Conservation (phyloP, 2,113 vertebrate species). For the Oreochromis spilurus region DNA sequence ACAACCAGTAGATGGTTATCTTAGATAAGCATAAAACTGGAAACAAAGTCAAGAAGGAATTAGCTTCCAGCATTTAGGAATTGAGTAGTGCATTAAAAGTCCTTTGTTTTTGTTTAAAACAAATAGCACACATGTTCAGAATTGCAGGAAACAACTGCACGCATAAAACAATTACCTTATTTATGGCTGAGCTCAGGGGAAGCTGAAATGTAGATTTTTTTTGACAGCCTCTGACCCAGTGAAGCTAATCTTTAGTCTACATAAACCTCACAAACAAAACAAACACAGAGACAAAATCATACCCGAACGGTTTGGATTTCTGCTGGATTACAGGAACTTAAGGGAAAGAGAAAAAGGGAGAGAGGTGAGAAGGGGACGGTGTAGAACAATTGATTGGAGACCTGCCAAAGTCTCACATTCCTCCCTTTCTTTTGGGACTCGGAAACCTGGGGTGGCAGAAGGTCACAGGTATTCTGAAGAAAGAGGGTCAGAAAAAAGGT, state of each 20-base stretch:
- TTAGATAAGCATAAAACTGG: not conserved
- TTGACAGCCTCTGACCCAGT: not conserved
- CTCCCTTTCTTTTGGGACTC: slow-evolving; percentile 49
- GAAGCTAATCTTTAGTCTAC: not conserved
- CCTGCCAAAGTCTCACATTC: slow-evolving; percentile 68
- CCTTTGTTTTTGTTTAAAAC: not conserved
- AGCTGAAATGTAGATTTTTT: not conserved
- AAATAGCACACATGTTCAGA: not conserved
- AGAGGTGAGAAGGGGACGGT: slow-evolving; percentile 36
- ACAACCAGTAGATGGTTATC: not conserved
- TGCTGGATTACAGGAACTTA: not conserved
- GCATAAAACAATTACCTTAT: not conserved
- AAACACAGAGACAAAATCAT: not conserved
- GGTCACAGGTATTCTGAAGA: not conserved
- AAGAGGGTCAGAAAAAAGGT: not conserved
- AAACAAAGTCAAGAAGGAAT: not conserved
- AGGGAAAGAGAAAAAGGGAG: not conserved
- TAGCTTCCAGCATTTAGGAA: not conserved
- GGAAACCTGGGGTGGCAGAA: slow-evolving; percentile 20
- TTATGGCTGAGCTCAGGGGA: not conserved
- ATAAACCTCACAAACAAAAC: not conserved
- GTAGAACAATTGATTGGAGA: slow-evolving; percentile 51
- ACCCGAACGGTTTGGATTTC: not conserved
- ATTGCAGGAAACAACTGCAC: not conserved
- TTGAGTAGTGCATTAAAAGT: not conserved